Base-by-base conservation (phyloP, 1,140 invertebrate genomes). In the Neodiprion virginianus region DNA sequence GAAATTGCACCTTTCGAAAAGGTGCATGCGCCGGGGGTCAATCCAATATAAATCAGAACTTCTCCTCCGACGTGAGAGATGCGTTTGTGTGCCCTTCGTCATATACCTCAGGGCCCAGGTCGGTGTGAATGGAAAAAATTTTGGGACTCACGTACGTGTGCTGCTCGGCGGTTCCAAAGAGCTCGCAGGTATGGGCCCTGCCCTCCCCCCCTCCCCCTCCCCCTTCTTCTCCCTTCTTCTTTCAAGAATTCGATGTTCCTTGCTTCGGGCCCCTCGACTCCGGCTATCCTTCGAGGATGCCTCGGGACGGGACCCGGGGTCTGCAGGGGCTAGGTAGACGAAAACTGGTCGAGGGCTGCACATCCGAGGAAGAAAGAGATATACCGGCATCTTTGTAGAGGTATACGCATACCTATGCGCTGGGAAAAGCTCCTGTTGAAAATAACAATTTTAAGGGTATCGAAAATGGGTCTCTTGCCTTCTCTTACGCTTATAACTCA, bases 21-120 rank as follows among this genome's bases (percentile, higher is more conserved):
- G 79, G 82, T 85, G 84, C 76, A 40, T 40, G 28, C 28, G 76
- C 73, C 77, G 72, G 78, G 81, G 82, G 83, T 87, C 83, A 86
- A 87, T 87, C 81, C 84, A 83, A 86, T 85, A 86, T 86, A 87
- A 86, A 85, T 85, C 84, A 85, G 80, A 80, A 81, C 80, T 73
- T 78, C 79, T 79, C 76, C 11, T 12, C n/a, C n/a, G 11, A 4
- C 7, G 53, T 8, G 53, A 1, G 53, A 61, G 28, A 5, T 40
- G 28, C 28, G 28, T 40, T 40, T 40, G 28, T 40, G 28, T 40
- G 28, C 28, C 28, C 12, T 1, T 21, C 61, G 1, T 14, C 12
- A 3, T 14, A 4, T 65, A 65, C 61, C 61, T 23, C 11, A 40
- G 28, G 1, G 23, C 67, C 17, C 5, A 9, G 53, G 11, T n/a